Evolutionary conservation across 2,113 vertebrate species (phyloP).

Genomic region (Catharus minimus): DNA sequence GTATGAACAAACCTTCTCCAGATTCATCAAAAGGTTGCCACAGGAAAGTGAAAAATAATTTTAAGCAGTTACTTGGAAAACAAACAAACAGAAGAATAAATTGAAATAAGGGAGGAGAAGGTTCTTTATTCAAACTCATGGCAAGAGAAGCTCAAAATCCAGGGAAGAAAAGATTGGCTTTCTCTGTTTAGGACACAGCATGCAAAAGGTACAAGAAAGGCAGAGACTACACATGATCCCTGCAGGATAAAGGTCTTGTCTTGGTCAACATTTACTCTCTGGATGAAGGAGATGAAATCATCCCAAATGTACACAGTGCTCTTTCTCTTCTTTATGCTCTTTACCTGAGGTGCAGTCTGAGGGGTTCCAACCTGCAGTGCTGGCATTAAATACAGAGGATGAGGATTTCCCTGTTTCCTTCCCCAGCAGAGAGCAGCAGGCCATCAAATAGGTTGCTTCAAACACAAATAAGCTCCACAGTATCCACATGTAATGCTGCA

Average conservation of each 20-base stretch:
- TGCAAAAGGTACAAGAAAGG: background rate
- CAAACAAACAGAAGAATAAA: background rate
- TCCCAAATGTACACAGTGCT: background rate
- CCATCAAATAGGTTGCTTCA: background rate
- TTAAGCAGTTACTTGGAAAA: background rate
- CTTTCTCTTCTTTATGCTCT: background rate
- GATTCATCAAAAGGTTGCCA: background rate
- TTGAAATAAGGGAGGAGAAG: background rate
- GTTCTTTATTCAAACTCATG: background rate
- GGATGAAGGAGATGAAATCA: conserved; percentile 35
- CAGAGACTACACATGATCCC: background rate
- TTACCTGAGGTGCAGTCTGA: background rate
- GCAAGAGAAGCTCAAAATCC: background rate
- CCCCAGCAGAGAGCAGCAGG: background rate
- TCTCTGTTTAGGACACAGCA: background rate
- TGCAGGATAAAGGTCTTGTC: conserved; percentile 31
- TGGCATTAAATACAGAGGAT: background rate
- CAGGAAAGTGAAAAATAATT: background rate
- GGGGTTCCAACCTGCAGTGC: background rate
- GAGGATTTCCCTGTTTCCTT: background rate
- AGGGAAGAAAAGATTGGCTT: background rate
- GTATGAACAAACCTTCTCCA: background rate
- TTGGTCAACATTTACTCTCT: conserved; percentile 25
- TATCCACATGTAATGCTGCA: fast-evolving
- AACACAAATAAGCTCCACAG: background rate